These are phyloP conservation scores for Globodera rostochiensis DNA, from an alignment of 1,140 invertebrate species.

Conservation along the genomic window DNA sequence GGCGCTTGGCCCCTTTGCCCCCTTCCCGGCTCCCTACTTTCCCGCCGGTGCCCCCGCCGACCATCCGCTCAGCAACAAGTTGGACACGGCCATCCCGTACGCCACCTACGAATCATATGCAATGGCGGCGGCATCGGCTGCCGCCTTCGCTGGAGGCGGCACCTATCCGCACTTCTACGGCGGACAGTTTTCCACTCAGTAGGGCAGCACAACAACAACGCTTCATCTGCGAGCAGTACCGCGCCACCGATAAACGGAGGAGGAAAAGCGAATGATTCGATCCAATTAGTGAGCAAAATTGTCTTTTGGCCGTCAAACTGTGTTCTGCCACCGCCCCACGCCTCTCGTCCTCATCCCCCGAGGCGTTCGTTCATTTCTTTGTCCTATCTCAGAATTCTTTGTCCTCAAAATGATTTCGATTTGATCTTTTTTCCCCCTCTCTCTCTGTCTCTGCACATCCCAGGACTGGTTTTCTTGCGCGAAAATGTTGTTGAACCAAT, in stretches of 20 bases:
- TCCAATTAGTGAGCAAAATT: no score
- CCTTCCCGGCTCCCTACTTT: not conserved
- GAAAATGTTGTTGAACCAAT: no score
- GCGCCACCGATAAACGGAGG: no score
- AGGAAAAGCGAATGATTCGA: not conserved
- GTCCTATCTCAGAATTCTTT: not conserved
- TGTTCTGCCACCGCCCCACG: not conserved
- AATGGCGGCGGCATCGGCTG: not conserved
- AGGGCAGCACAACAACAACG: not conserved
- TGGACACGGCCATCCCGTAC: conserved; percentile 1
- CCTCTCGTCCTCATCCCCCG: not conserved
- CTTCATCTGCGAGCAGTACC: no score
- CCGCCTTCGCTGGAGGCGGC: no score
- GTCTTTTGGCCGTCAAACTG: not conserved
- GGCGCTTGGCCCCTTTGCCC: not conserved
- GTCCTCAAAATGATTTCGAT: not conserved
- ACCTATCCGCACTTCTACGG: not conserved
- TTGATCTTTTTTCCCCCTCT: not conserved
- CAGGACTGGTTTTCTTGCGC: no score
- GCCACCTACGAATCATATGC: conserved; percentile 1
- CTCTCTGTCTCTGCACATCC: no score
- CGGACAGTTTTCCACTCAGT: not conserved
- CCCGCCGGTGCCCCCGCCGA: not conserved
- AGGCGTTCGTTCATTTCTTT: not conserved
- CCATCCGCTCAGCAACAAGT: not conserved